Conservation (phyloP, 2,113 vertebrate genomes). For the Zapornia atra region DNA sequence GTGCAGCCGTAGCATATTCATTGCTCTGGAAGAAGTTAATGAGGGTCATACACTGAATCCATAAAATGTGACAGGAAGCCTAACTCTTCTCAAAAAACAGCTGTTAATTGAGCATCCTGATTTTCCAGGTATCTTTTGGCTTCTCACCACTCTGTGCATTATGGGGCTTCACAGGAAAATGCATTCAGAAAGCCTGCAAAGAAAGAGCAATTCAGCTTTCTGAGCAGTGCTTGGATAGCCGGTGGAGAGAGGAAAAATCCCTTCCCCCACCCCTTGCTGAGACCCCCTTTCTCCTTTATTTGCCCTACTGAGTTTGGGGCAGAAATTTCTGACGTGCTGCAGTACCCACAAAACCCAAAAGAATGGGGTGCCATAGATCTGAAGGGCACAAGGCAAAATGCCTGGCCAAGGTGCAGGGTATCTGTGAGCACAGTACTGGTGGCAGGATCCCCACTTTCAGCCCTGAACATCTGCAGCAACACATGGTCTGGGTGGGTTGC, state of each 20-base stretch:
- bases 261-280: not conserved
- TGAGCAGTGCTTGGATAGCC: not conserved
- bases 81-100: not conserved
- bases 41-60: not conserved
- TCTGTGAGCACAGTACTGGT: not conserved
- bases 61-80: not conserved
- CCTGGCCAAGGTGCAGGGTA: not conserved
- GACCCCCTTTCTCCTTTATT: not conserved
- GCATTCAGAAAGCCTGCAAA: not conserved
- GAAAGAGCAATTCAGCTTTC: not conserved
- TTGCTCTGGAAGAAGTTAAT: not conserved
- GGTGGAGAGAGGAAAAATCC: not conserved
- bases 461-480: not conserved
- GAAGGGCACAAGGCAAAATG: not conserved
- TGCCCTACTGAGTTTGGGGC: not conserved
- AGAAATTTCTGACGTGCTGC: not conserved
- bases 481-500: not conserved
- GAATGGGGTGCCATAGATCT: not conserved
- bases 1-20: not conserved
- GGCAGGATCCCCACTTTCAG: not conserved
- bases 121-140: not conserved
- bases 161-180: not conserved
- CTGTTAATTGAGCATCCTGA: not conserved
- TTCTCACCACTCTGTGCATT: not conserved
- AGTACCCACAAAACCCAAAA: not conserved